Conservation (phyloP, 2,888 invertebrate species). For the Cabera pusaria region DNA sequence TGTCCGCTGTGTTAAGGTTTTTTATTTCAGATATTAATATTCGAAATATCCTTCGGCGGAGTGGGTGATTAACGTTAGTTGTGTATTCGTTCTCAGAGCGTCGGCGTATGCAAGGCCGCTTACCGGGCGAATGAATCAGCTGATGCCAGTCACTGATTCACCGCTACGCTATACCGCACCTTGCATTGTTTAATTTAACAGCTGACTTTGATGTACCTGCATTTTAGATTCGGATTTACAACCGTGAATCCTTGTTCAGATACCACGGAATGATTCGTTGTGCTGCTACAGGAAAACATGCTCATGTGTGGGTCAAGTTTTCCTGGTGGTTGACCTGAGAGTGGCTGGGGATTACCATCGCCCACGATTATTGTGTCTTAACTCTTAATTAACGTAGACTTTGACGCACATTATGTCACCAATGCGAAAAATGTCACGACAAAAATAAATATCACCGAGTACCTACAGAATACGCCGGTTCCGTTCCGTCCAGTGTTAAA, state of each 20-base stretch:
- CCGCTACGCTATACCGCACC: constrained; percentile 48
- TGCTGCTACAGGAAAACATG: constrained; percentile 26
- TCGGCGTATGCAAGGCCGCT: constrained; percentile 64
- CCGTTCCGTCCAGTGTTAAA: constrained; percentile 53
- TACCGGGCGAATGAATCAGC: constrained; percentile 67
- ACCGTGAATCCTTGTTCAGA: constrained; percentile 31
- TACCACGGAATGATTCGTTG: constrained; percentile 29
- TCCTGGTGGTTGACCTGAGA: constrained; percentile 24
- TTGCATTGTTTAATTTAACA: constrained; percentile 57
- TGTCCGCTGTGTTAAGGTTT: constrained; percentile 10
- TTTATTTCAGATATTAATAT: constrained; percentile 13
- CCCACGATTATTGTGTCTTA: no score
- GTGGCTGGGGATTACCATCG: constrained; percentile 23
- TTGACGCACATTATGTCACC: no score
- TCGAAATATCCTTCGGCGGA: constrained; percentile 45
- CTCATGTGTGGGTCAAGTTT: constrained; percentile 10
- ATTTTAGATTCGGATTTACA: constrained; percentile 38
- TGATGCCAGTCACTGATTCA: constrained; percentile 65
- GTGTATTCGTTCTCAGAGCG: constrained; percentile 56
- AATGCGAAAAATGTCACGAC: constrained; percentile 32
- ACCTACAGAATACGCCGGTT: constrained; percentile 26
- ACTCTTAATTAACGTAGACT: no score
- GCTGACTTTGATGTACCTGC: constrained; percentile 47
- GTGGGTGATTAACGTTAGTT: constrained; percentile 52
- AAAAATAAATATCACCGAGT: constrained; percentile 37